Evolutionary conservation across 2,797 vertebrate species (phyloP).

Genomic region (Rhinatrema bivittatum): DNA sequence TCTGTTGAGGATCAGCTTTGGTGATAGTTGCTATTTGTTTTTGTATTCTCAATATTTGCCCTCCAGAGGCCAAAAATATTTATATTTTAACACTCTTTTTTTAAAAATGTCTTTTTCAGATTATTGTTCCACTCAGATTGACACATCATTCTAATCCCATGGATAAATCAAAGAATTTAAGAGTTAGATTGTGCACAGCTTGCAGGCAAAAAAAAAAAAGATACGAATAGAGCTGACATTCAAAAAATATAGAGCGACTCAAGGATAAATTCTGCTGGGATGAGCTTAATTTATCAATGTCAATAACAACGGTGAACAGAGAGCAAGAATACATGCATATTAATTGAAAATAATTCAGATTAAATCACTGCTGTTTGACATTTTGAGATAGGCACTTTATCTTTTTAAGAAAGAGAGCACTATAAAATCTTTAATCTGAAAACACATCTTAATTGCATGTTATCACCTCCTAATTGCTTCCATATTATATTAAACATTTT

Average conservation of each 20-base stretch:
- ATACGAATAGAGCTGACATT: slow-evolving; percentile 72
- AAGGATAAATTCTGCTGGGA: slow-evolving; percentile 80
- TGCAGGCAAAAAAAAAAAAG: slow-evolving; percentile 54
- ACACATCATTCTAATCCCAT: slow-evolving; percentile 63
- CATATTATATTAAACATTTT: slow-evolving; percentile 98
- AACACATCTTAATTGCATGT: slow-evolving; percentile 98
- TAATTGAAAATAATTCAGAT: slow-evolving; percentile 99
- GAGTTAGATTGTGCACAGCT: slow-evolving; percentile 65
- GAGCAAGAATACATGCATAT: slow-evolving; percentile 89
- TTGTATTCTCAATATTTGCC: no score
- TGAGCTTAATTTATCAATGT: slow-evolving; percentile 96
- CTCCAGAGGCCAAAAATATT: no score
- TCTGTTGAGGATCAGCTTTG: no score
- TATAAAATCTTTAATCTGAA: slow-evolving; percentile 82
- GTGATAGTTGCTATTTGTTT: no score
- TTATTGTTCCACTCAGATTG: slow-evolving; percentile 68
- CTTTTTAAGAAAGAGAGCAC: slow-evolving; percentile 81
- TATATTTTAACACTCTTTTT: slow-evolving; percentile 80
- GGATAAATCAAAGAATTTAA: slow-evolving; percentile 55
- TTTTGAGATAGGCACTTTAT: slow-evolving; percentile 95
- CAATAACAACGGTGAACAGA: slow-evolving; percentile 79
- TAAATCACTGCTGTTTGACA: slow-evolving; percentile 92
- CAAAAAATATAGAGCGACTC: slow-evolving; percentile 79
- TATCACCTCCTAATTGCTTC: slow-evolving; percentile 98
- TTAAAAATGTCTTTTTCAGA: slow-evolving; percentile 73